These are phyloP conservation scores for Proteles cristata DNA, from an alignment of 2,113 vertebrate species.

Conservation along the genomic window DNA sequence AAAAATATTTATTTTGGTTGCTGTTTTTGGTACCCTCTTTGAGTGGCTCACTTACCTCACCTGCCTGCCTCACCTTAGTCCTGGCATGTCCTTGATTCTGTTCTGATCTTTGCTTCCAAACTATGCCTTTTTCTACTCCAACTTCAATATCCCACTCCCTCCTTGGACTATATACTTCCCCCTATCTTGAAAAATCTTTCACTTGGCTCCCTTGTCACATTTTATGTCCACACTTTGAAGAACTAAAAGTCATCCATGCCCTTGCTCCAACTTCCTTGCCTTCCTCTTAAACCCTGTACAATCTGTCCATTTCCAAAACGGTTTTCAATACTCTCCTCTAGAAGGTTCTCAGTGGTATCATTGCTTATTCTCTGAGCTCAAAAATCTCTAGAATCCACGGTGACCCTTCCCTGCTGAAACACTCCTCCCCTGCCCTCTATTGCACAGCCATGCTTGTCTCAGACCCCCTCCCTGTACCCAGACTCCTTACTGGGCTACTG, in stretches of 20 bases:
- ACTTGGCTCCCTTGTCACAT: background rate
- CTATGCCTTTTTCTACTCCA: background rate
- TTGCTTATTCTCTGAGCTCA: background rate
- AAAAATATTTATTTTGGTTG: background rate
- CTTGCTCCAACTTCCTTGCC: background rate
- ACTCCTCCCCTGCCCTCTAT: background rate
- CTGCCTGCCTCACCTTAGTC: background rate
- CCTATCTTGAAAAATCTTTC: background rate
- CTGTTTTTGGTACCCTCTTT: background rate
- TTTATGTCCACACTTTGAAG: background rate
- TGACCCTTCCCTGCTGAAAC: background rate
- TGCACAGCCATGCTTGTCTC: no score
- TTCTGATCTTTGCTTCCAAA: background rate
- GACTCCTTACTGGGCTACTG: background rate
- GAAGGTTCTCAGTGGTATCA: background rate
- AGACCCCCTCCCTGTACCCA: background rate
- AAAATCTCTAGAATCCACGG: background rate
- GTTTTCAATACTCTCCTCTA: background rate
- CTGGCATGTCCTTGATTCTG: background rate
- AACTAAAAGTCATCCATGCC: background rate
- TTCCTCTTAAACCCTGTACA: background rate
- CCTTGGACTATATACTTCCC: background rate
- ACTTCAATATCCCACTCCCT: background rate
- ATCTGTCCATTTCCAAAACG: background rate
- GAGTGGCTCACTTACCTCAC: background rate